phyloP scores from a whole-genome alignment of 2,888 invertebrate species.

The Netelia virgata region DNA sequence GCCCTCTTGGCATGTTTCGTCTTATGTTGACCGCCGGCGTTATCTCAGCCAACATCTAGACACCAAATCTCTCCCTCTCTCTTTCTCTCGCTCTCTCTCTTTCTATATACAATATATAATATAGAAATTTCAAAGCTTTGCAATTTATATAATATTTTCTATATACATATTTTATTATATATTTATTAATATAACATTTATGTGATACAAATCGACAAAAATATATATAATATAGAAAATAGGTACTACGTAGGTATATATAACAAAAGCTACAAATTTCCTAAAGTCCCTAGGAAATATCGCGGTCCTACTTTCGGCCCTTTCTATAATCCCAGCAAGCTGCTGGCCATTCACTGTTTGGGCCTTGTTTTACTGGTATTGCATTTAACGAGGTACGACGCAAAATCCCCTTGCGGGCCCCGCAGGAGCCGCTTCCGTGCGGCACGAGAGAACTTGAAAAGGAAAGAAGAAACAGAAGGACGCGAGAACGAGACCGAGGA shows the following conservation, averaged over 20 bases:
- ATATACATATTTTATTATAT: no score
- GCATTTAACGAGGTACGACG: slow-evolving; percentile 80
- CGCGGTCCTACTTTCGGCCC: slow-evolving; percentile 40
- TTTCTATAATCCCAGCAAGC: slow-evolving; percentile 63
- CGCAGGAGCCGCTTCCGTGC: slow-evolving; percentile 18
- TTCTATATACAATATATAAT: no score
- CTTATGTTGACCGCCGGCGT: slow-evolving; percentile 77
- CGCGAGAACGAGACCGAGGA: neutral
- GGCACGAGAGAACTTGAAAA: slow-evolving; percentile 40
- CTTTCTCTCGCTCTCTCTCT: no score
- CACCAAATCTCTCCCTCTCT: neutral
- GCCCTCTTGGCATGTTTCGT: slow-evolving; percentile 61
- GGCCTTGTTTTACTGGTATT: slow-evolving; percentile 82
- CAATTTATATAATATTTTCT: no score
- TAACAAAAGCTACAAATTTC: slow-evolving; percentile 54
- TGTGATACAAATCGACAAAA: no score
- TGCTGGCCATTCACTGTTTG: slow-evolving; percentile 77
- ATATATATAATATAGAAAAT: slow-evolving; percentile 16
- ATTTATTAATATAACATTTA: no score
- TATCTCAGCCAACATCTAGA: slow-evolving; percentile 76
- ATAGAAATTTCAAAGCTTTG: no score
- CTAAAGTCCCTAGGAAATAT: slow-evolving; percentile 11
- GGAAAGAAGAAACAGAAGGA: slow-evolving; percentile 35
- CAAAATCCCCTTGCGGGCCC: slow-evolving; percentile 52
- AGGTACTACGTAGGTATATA: neutral